phyloP scores from a whole-genome alignment of 2,888 invertebrate species.

The Netelia melanura region DNA sequence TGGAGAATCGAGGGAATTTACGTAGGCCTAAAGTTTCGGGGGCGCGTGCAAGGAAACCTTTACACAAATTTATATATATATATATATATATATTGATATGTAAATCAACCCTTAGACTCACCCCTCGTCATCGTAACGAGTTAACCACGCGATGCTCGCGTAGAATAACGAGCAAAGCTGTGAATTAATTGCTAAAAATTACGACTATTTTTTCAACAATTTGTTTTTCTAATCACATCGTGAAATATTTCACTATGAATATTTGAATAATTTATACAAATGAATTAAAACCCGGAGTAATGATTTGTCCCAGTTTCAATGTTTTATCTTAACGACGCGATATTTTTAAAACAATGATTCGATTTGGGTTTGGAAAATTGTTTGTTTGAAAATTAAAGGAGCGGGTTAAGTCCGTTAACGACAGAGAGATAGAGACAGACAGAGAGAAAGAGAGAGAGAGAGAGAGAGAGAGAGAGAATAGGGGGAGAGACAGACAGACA shows the following conservation, averaged over 20 bases:
- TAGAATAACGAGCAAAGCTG: too few species aligned
- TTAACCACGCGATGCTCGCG: constrained; percentile 15
- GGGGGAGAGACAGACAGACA: background rate
- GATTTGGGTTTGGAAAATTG: background rate
- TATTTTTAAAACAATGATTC: background rate
- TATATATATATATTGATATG: background rate
- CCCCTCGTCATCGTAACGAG: background rate
- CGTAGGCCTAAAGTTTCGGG: constrained; percentile 2
- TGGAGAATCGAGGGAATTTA: constrained; percentile 11
- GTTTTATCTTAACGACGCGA: background rate
- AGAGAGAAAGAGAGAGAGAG: too few species aligned
- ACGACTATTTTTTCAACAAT: too few species aligned
- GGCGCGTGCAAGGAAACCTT: constrained; percentile 19
- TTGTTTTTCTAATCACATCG: too few species aligned
- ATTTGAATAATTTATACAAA: too few species aligned
- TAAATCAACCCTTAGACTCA: background rate
- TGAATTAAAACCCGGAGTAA: too few species aligned
- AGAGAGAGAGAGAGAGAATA: too few species aligned
- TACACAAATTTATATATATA: background rate
- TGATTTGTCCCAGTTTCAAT: too few species aligned
- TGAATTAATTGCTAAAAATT: too few species aligned
- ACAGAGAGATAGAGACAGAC: too few species aligned
- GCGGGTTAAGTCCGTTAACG: background rate
- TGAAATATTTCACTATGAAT: too few species aligned
- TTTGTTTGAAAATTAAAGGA: background rate